These are phyloP conservation scores for Drosophila gunungcola DNA, from an alignment of 1,140 invertebrate genomes.

Conservation along the genomic window DNA sequence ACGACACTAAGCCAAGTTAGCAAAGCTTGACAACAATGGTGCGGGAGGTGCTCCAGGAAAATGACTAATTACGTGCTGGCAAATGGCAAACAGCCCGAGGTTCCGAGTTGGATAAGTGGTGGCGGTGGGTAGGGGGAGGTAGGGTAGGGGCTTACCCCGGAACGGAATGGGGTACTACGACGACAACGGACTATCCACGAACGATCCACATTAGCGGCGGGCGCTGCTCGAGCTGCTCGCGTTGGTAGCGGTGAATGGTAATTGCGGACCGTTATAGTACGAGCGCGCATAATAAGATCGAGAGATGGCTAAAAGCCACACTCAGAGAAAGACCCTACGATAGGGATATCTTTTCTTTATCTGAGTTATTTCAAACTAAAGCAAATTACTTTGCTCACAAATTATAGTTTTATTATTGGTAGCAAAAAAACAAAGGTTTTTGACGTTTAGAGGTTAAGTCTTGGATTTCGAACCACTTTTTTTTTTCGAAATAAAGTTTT, in stretches of 20 bases:
- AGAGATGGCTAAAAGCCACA: conserved; percentile 29
- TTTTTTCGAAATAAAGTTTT: no score
- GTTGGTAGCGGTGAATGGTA: conserved; percentile 80
- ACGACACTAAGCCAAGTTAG: conserved; percentile 55
- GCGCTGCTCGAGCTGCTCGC: conserved; percentile 41
- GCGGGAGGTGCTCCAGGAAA: conserved; percentile 62
- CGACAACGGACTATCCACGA: conserved; percentile 11
- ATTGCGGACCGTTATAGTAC: conserved; percentile 79
- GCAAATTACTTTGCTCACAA: no score
- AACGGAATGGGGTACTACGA: conserved; percentile 1
- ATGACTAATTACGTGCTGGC: conserved; percentile 71
- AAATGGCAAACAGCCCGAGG: conserved; percentile 18
- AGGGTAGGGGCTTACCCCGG: conserved; percentile 2
- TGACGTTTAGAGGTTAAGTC: no score
- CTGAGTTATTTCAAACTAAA: background rate
- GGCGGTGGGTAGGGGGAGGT: background rate
- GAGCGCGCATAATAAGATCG: conserved; percentile 77
- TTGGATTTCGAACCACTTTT: no score
- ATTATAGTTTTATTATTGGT: no score
- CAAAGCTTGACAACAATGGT: conserved; percentile 40
- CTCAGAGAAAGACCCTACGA: background rate
- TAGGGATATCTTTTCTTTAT: background rate
- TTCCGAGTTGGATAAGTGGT: conserved; percentile 4
- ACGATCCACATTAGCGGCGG: conserved; percentile 66
- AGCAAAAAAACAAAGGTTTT: no score